Percentiles rank a stretch among this genome's conserved stretches.
Conservation (phyloP, 2,797 vertebrate species). For the Acipenser transmontanus region DNA sequence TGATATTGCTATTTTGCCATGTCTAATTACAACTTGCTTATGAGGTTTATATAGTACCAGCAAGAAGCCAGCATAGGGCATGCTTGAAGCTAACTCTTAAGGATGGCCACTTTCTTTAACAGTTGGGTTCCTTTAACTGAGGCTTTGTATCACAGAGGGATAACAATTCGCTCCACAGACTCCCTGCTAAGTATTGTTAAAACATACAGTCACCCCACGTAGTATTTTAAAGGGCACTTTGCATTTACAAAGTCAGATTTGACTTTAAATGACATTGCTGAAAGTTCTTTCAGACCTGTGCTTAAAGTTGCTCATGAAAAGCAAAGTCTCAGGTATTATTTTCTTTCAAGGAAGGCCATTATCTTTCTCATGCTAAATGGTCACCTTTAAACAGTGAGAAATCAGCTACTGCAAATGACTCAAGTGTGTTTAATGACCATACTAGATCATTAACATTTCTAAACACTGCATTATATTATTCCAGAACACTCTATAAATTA, state of each 20-base stretch:
- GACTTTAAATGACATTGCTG: slow-evolving; percentile 62
- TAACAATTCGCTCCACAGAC: slow-evolving; percentile 31
- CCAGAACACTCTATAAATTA: no score
- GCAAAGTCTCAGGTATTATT: slow-evolving; percentile 53
- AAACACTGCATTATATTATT: no score
- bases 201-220: slow-evolving; percentile 51
- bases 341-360: slow-evolving; percentile 30
- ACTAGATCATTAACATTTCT: no score
- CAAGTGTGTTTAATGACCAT: no score
- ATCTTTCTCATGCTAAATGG: not conserved
- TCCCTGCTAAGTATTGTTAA: slow-evolving; percentile 72
- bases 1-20: slow-evolving; percentile 61
- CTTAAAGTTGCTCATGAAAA: slow-evolving; percentile 55
- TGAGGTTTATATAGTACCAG: slow-evolving; percentile 39
- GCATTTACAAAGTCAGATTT: slow-evolving; percentile 73
- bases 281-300: slow-evolving; percentile 48
- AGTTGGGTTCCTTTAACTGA: slow-evolving; percentile 42
- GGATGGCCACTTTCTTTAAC: slow-evolving; percentile 52
- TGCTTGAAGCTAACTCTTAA: slow-evolving; percentile 7
- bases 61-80: slow-evolving; percentile 46
- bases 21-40: slow-evolving; percentile 61
- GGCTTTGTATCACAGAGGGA: slow-evolving; percentile 63
- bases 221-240: slow-evolving; percentile 63
- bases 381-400: no score
- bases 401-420: no score